Conservation (phyloP, 2,888 invertebrate species). For the Stomorhina lunata region DNA sequence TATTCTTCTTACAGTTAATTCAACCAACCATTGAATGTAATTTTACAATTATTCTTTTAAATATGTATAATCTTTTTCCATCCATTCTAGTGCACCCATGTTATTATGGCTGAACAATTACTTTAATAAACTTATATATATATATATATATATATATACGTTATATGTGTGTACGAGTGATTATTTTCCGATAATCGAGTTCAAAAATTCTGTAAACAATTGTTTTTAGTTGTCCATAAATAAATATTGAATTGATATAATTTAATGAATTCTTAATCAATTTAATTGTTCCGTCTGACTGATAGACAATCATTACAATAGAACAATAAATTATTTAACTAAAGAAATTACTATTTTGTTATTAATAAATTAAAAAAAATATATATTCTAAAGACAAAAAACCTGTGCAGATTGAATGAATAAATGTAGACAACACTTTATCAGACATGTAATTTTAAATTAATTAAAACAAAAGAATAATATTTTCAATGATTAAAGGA, state of each 20-base stretch:
- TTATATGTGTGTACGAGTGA: too few relatives aligned
- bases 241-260: not conserved
- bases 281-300: not conserved
- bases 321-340: not conserved
- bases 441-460: not conserved
- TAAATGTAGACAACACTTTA: not conserved
- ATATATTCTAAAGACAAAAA: conserved; percentile 10
- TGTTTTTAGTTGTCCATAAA: not conserved
- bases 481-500: too few relatives aligned
- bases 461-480: not conserved
- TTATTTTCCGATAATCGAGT: not conserved
- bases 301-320: conserved; percentile 4
- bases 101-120: too few relatives aligned
- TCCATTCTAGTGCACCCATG: too few relatives aligned
- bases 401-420: conserved; percentile 1
- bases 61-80: too few relatives aligned
- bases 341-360: not conserved
- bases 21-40: too few relatives aligned
- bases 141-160: too few relatives aligned
- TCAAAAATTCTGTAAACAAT: not conserved
- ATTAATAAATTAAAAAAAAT: conserved; percentile 2
- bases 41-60: too few relatives aligned
- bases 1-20: too few relatives aligned
- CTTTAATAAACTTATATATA: too few relatives aligned
- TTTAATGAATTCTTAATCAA: conserved; percentile 25